Evolutionary conservation across 2,888 invertebrate genomes (phyloP), one percentile per base, ranked within the genome.

Genomic region (Cheilosia scutellata): DNA sequence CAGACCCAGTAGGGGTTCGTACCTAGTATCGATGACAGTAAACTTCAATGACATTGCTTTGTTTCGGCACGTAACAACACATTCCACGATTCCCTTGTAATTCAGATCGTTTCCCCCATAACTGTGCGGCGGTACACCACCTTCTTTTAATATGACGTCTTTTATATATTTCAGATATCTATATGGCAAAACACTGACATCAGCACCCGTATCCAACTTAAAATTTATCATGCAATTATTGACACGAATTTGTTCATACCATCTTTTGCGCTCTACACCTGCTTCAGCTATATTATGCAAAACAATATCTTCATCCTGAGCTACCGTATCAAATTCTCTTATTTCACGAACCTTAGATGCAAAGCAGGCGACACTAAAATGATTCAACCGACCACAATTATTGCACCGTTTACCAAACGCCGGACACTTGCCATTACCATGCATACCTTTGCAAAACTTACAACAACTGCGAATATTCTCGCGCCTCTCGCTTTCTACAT

Each of bases 171-270:
- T 87, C 16, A 87, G 53, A 70, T 63, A 70, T 25, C 77, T 47
- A 16, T 72, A 71, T n/a, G 74, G 83, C 40, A 76, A 42, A 13
- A 74, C 62, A 47, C 27, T 83, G 0, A 78, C 75, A 58, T 84
- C 75, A 31, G 83, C 83, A 2, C 80, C 83, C 29, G 83, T 83
- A 70, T 80, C 80, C 40, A 70, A 13, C 44, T 84, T 79, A 71
- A 84, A 83, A 40, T 71, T 78, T n/a, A 83, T 72, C 9, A 83
- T n/a, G 40, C 66, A 77, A 29, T 75, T 20, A 53, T 74, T 20
- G 2, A 82, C 37, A 31, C 76, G 76, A 51, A 77, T 55, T 60
- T 82, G 65, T 25, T 83, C 63, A 57, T 82, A 75, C 70, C 75
- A 82, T 58, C 58, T 77, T 40, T 63, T 75, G 63, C 60, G 58